These are phyloP conservation scores for Thalassoma bifasciatum DNA, from an alignment of 2,113 vertebrate genomes.

Conservation along the genomic window DNA sequence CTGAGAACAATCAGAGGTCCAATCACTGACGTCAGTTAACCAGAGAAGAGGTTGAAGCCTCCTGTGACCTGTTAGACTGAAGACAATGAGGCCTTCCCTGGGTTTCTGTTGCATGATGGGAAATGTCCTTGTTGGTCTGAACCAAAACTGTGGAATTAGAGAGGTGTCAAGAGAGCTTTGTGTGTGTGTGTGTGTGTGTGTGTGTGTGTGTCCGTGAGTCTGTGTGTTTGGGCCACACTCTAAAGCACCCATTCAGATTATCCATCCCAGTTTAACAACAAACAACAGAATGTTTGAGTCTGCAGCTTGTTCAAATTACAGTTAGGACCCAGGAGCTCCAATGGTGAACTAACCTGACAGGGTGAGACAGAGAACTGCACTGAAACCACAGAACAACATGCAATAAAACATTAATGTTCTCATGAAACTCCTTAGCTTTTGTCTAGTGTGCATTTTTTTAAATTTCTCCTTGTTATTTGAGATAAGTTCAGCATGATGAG, in stretches of 20 bases:
- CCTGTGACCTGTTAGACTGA: not conserved
- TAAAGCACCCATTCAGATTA: constrained; percentile 35
- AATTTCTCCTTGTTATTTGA: too few species aligned
- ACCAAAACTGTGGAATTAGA: constrained; percentile 24
- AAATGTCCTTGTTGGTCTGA: not conserved
- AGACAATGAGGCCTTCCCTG: not conserved
- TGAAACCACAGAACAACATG: too few species aligned
- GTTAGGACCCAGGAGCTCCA: not conserved
- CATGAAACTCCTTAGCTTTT: too few species aligned
- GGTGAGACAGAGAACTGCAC: not conserved
- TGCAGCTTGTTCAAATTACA: not conserved
- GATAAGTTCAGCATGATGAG: too few species aligned
- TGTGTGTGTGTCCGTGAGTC: constrained; percentile 10
- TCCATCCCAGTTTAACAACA: constrained; percentile 23
- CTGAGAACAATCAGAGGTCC: constrained; percentile 15
- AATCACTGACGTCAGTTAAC: not conserved
- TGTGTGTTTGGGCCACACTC: not conserved
- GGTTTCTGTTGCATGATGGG: constrained; percentile 7
- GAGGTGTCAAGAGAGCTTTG: constrained; percentile 64
- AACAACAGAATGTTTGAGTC: constrained; percentile 32
- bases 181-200: constrained; percentile 9
- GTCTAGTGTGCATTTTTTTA: too few species aligned
- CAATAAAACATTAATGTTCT: too few species aligned
- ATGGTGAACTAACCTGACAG: not conserved
- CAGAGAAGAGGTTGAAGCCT: not conserved